Conservation (phyloP, 2,797 vertebrate genomes). For the Sebastes aleutianus region DNA sequence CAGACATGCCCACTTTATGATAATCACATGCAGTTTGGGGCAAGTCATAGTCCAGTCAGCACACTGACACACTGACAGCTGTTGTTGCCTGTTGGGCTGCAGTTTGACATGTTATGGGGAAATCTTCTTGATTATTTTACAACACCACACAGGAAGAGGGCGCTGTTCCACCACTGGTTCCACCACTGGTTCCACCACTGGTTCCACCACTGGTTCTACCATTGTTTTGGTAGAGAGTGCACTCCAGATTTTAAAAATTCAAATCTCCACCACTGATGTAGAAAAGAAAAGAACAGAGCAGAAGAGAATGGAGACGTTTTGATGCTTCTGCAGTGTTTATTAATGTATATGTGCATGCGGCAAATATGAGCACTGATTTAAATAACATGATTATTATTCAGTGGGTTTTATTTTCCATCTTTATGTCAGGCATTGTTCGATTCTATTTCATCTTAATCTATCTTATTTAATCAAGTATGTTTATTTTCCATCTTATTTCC, state of each 20-base stretch:
- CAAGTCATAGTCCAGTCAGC: too few species aligned
- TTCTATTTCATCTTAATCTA: too few species aligned
- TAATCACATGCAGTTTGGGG: too few species aligned
- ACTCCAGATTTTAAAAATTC: background rate
- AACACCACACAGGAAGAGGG: constrained; percentile 22
- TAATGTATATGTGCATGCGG: too few species aligned
- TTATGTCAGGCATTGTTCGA: too few species aligned
- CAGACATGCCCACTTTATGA: too few species aligned
- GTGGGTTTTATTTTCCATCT: background rate
- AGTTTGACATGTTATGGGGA: background rate
- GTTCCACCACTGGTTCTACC: background rate
- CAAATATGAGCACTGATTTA: too few species aligned
- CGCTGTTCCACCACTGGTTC: background rate
- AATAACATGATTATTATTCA: background rate
- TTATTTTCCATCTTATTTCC: too few species aligned
- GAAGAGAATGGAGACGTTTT: background rate
- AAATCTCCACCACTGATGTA: background rate
- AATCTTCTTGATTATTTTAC: background rate
- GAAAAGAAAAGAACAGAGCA: background rate
- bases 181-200: too few species aligned
- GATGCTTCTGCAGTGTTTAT: background rate
- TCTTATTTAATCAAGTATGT: background rate
- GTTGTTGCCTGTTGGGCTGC: too few species aligned
- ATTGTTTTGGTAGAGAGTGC: background rate
- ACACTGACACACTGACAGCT: too few species aligned